These are phyloP conservation scores for Arctia plantaginis DNA, from an alignment of 2,888 invertebrate genomes.

Conservation along the genomic window DNA sequence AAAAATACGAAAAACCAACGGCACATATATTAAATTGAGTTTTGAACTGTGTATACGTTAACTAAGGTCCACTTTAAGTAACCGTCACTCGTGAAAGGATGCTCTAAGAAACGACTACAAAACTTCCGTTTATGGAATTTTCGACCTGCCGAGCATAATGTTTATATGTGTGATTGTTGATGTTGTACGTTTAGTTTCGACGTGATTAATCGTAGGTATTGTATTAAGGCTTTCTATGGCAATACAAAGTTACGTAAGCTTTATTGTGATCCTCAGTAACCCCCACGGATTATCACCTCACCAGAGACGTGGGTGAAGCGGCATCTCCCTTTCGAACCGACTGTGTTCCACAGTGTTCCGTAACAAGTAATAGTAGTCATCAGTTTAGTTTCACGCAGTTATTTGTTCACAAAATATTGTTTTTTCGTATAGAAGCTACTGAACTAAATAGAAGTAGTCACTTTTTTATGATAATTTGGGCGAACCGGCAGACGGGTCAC, in stretches of 20 bases:
- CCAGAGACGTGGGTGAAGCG: too few species aligned
- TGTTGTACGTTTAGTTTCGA: constrained; percentile 21
- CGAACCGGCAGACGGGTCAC: too few species aligned
- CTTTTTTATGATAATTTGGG: too few species aligned
- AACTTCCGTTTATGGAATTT: constrained; percentile 41
- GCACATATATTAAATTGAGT: not conserved
- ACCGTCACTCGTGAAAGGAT: constrained; percentile 37
- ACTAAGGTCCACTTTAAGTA: constrained; percentile 23
- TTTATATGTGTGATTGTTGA: constrained; percentile 24
- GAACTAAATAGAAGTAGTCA: too few species aligned
- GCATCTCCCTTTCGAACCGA: too few species aligned
- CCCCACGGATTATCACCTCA: too few species aligned
- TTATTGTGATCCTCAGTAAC: too few species aligned
- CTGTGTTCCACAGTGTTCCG: too few species aligned
- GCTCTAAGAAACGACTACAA: constrained; percentile 35
- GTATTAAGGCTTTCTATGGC: not conserved
- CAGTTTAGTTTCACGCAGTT: too few species aligned
- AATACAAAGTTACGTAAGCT: not conserved
- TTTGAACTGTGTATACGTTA: not conserved
- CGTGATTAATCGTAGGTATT: constrained; percentile 10
- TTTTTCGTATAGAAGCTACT: too few species aligned
- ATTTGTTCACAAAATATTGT: too few species aligned
- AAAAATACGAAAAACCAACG: not conserved
- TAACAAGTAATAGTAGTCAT: too few species aligned
- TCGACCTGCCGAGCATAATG: constrained; percentile 33